Evolutionary conservation across 2,797 vertebrate genomes (phyloP).

Genomic region (Typhlichthys subterraneus): DNA sequence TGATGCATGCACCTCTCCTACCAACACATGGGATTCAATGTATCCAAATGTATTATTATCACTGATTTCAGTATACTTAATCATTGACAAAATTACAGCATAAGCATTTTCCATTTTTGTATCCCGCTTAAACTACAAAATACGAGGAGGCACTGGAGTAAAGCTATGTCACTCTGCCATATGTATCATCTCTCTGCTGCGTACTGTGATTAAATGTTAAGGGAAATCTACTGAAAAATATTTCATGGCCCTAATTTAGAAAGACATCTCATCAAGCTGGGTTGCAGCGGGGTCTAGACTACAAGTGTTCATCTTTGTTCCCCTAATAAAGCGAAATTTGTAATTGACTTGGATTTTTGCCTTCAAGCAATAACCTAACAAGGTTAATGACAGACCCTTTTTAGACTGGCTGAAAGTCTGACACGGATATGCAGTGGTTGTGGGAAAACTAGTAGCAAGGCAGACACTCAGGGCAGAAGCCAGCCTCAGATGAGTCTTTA

Average conservation of each 20-base stretch:
- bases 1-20: conserved; percentile 40
- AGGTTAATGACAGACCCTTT: conserved; percentile 84
- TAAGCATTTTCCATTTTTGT: neutral
- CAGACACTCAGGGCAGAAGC: conserved; percentile 55
- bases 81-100: conserved; percentile 17
- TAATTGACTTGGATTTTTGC: conserved; percentile 81
- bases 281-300: conserved; percentile 61
- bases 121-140: conserved; percentile 11
- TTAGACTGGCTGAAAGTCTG: conserved; percentile 78
- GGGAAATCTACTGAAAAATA: conserved; percentile 61
- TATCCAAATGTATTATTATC: conserved; percentile 33
- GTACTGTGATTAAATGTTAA: conserved; percentile 57
- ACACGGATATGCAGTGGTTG: conserved; percentile 69
- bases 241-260: conserved; percentile 67
- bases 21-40: conserved; percentile 46
- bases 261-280: conserved; percentile 58
- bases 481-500: conserved; percentile 57
- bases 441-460: conserved; percentile 68
- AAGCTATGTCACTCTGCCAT: conserved; percentile 11
- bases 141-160: conserved; percentile 7
- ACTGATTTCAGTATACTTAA: conserved; percentile 20
- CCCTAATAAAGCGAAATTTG: conserved; percentile 68
- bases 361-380: conserved; percentile 83
- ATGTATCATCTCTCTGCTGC: conserved; percentile 28
- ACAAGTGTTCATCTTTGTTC: conserved; percentile 70